Evolutionary conservation across 2,113 vertebrate genomes (phyloP).

Genomic region (Tichodroma muraria): DNA sequence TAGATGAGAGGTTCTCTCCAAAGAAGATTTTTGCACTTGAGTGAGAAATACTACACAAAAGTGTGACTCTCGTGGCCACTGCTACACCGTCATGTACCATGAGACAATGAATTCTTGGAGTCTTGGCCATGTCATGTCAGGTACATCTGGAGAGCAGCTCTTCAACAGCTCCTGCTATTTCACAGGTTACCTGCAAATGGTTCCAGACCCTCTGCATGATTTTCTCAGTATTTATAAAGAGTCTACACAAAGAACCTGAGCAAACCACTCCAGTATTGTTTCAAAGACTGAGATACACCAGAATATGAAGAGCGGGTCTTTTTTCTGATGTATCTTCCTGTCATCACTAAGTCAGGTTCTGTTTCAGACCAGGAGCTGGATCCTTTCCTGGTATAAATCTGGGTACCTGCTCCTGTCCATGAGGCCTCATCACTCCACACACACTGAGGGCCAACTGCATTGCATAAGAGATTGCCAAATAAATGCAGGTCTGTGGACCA

Average conservation of each 20-base stretch:
- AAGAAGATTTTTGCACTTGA: neutral
- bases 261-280: neutral
- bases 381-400: neutral
- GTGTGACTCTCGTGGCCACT: neutral
- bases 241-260: neutral
- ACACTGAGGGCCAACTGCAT: neutral
- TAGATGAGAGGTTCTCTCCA: neutral
- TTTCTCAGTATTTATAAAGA: neutral
- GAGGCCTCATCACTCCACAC: neutral
- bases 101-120: neutral
- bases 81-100: accelerated
- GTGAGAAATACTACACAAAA: neutral
- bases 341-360: neutral
- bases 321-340: neutral
- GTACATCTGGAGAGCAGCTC: neutral
- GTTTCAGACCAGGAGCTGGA: neutral
- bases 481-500: neutral
- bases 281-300: neutral
- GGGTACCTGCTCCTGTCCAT: neutral
- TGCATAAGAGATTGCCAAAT: neutral
- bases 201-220: neutral
- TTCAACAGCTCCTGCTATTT: neutral
- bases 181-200: neutral
- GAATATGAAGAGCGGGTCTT: neutral
- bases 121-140: neutral